Conservation (phyloP, 1,140 invertebrate species). For the Lepidotrigona ventralis region DNA sequence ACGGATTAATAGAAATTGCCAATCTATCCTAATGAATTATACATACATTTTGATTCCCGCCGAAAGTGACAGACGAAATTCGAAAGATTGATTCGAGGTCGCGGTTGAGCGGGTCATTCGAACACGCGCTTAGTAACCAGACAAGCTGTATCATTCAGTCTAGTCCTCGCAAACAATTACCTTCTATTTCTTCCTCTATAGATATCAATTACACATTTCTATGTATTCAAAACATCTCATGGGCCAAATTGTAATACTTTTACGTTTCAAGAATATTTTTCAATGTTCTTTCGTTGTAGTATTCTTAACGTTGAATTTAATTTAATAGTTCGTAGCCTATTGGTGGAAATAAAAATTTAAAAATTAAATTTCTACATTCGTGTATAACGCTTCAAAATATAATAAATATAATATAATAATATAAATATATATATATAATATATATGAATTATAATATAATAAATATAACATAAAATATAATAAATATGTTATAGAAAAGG, state of each 20-base stretch:
- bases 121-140: constrained; percentile 20
- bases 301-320: no score
- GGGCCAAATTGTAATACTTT: not conserved
- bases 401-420: no score
- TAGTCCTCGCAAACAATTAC: not conserved
- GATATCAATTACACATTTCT: not conserved
- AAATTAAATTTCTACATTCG: no score
- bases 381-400: no score
- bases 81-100: constrained; percentile 28
- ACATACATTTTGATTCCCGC: constrained; percentile 15
- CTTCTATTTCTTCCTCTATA: not conserved
- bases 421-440: no score
- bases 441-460: no score
- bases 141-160: constrained; percentile 17
- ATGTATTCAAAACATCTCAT: not conserved
- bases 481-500: no score
- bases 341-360: no score
- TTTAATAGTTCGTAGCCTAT: no score
- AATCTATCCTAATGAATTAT: constrained; percentile 35
- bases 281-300: not conserved
- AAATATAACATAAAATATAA: no score
- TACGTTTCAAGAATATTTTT: not conserved
- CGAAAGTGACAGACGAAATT: constrained; percentile 29
- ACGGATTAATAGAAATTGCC: constrained; percentile 13
- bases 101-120: constrained; percentile 3